Evolutionary conservation across 2,797 vertebrate species (phyloP), one percentile per base, ranked within the genome.

Genomic region (Catamblyrhynchus diadema): DNA sequence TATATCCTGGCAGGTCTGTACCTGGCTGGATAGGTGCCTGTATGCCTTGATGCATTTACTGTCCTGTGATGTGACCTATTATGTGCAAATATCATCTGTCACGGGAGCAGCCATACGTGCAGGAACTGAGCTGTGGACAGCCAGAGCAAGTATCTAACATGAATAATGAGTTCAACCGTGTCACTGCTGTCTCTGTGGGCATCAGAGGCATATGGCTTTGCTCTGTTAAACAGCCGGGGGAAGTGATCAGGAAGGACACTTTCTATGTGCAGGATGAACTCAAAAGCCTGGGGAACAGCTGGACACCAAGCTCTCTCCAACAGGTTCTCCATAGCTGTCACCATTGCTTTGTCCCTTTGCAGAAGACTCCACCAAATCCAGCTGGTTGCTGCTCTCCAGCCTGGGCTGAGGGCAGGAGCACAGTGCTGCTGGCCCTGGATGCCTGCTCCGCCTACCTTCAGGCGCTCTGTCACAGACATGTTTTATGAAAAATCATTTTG

Each of bases 401-500:
- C 24, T 5, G 28, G 39, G 7, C 61, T 15, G 62, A 28, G 25
- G 39, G 39, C 48, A 71, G 80, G 42, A 88, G 39, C 42, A 4
- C 23, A 8, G 41, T 21, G 21, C 56, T 79, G 18, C 18, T 42
- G 35, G 48, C 1, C 8, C 35, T 62, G 39, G 14, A 22, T 23
- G 10, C 47, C 41, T 5, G 11, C 32, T 28, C 19, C 0, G 1
- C 53, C 44, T 12, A 24, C 54, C 22, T 24, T 27, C 18, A 16
- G 27, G 50, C 0, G 0, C 41, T 57, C 37, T 30, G 50, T 51
- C 50, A 19, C 50, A 51, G 28, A 5, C 28, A 20, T 30, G 11
- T 30, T 51, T 30, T 19, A 30, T 51, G 50, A 30, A 51, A 30
- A 30, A 19, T 51, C 50, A 28, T 30, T 51, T 19, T 5, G 7